Percentiles rank a stretch among this genome's conserved stretches.
Evolutionary conservation across 1,140 invertebrate genomes (phyloP).

Genomic region (Berghia stephanieae): DNA sequence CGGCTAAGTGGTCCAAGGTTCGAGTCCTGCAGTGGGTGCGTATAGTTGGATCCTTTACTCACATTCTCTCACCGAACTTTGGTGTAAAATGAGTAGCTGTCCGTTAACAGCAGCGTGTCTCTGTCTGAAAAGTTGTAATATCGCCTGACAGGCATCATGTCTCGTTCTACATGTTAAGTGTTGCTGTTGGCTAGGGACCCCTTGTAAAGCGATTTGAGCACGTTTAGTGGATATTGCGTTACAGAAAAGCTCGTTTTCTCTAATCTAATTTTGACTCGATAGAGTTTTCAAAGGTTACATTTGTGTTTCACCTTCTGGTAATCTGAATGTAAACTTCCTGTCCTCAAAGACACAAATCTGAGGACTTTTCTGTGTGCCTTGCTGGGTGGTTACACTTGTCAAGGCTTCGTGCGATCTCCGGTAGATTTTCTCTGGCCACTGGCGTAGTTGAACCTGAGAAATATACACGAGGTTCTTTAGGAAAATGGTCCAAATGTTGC

Average conservation of each 20-base stretch:
- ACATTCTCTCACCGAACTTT: background rate
- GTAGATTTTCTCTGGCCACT: slow-evolving; percentile 29
- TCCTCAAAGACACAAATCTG: slow-evolving; percentile 44
- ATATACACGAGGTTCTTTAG: background rate
- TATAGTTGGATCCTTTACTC: no score
- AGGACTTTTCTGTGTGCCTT: slow-evolving; percentile 27
- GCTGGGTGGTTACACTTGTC: slow-evolving; percentile 46
- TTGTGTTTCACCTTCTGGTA: slow-evolving; percentile 48
- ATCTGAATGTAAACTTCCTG: slow-evolving; percentile 47
- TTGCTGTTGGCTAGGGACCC: background rate
- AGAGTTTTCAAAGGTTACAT: no score
- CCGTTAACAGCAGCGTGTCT: background rate
- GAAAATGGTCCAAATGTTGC: no score
- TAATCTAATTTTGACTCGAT: no score
- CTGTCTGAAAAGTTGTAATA: background rate
- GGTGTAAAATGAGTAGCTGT: background rate
- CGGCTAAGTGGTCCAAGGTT: no score
- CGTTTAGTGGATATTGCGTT: background rate
- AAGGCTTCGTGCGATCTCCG: slow-evolving; percentile 40
- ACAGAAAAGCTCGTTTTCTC: no score
- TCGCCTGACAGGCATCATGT: background rate
- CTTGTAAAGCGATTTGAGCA: background rate
- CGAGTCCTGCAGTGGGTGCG: no score
- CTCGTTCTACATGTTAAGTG: background rate
- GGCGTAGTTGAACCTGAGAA: slow-evolving; percentile 30